Evolutionary conservation across 2,797 vertebrate species (phyloP).

Genomic region (Falco biarmicus): DNA sequence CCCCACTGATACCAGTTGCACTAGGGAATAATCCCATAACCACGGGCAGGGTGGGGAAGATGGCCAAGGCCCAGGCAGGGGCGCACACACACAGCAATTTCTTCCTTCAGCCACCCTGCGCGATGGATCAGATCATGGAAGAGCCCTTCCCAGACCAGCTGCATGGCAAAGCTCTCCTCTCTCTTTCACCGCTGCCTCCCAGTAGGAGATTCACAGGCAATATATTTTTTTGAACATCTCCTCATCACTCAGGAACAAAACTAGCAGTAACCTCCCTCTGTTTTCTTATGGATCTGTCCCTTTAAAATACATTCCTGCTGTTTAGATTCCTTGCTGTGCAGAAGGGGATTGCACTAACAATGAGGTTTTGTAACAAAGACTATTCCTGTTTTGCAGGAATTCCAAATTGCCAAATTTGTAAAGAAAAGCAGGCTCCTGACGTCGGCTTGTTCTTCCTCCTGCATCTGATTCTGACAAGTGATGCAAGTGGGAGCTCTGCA

Average conservation of each 20-base stretch:
- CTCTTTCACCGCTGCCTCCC: background rate
- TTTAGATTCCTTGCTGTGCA: background rate
- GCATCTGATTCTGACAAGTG: background rate
- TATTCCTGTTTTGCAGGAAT: background rate
- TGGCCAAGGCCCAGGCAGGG: fast-evolving
- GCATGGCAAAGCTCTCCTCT: background rate
- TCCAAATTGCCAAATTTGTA: background rate
- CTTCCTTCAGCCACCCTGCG: background rate
- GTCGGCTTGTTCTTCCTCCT: background rate
- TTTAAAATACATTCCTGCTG: background rate
- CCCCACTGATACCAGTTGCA: background rate
- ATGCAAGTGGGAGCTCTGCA: background rate
- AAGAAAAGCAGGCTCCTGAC: background rate
- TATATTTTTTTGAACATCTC: background rate
- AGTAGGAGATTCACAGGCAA: background rate
- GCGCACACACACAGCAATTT: fast-evolving
- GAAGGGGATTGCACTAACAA: background rate
- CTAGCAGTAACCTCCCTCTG: background rate
- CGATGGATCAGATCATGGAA: background rate
- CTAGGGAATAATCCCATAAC: background rate
- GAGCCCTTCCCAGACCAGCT: background rate
- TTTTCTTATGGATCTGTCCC: background rate
- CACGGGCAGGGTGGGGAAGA: background rate
- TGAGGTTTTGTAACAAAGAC: background rate
- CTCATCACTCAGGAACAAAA: background rate